Percentiles rank a stretch among this genome's conserved stretches.
Conservation (phyloP, 2,113 vertebrate genomes). For the Sciurus niger region DNA sequence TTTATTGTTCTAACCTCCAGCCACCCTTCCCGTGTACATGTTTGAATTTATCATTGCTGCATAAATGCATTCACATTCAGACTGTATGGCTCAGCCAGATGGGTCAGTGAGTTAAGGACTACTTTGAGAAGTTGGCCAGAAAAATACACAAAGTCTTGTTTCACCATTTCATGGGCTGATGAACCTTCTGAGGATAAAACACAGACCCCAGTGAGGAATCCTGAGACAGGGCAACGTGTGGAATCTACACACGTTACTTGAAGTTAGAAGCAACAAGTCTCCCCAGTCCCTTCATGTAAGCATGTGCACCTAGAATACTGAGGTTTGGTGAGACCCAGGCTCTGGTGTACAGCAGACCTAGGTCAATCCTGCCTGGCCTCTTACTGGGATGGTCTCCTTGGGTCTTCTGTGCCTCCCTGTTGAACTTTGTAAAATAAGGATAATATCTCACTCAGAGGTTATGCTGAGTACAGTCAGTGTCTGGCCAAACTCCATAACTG, state of each 20-base stretch:
- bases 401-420: neutral
- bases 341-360: neutral
- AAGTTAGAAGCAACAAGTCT: neutral
- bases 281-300: neutral
- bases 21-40: neutral
- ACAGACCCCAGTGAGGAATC: neutral
- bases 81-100: neutral
- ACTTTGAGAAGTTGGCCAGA: slow-evolving; percentile 1
- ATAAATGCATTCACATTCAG: neutral
- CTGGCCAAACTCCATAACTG: neutral
- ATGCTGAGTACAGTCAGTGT: neutral
- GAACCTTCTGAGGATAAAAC: neutral
- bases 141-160: neutral
- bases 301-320: neutral
- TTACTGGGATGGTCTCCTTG: neutral
- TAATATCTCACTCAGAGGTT: no score
- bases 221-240: neutral
- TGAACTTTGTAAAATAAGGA: neutral
- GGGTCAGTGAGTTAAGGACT: neutral
- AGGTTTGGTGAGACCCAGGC: neutral
- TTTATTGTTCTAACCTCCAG: neutral
- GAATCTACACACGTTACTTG: accelerated
- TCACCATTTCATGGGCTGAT: neutral
- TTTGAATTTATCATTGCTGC: neutral
- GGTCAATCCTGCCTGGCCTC: neutral